Percentiles rank a stretch among this genome's conserved stretches.
These are phyloP conservation scores for Labeo catla DNA, from an alignment of 2,113 vertebrate genomes.

Conservation along the genomic window DNA sequence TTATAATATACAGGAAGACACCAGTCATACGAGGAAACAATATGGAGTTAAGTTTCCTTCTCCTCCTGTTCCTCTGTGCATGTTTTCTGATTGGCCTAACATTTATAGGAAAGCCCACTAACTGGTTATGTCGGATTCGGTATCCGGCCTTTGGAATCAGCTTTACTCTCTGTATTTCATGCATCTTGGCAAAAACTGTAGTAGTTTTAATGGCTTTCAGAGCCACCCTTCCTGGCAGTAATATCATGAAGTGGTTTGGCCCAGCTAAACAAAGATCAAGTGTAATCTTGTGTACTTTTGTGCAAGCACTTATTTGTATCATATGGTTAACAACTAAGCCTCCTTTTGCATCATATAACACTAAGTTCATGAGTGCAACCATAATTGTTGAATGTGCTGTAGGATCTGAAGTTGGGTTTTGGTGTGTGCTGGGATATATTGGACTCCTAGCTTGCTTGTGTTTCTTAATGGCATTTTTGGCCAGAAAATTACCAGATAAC, in stretches of 20 bases:
- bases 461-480: slow-evolving; percentile 39
- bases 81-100: slow-evolving; percentile 67
- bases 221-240: slow-evolving; percentile 63
- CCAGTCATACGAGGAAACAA: slow-evolving; percentile 67
- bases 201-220: slow-evolving; percentile 69
- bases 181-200: slow-evolving; percentile 68
- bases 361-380: slow-evolving; percentile 60
- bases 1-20: slow-evolving; percentile 57
- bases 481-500: too few relatives aligned
- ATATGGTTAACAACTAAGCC: slow-evolving; percentile 70
- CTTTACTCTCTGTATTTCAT: slow-evolving; percentile 69
- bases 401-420: slow-evolving; percentile 66
- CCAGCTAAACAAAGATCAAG: slow-evolving; percentile 60
- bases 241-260: slow-evolving; percentile 69
- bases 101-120: slow-evolving; percentile 67
- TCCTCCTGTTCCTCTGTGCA: slow-evolving; percentile 61
- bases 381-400: slow-evolving; percentile 64
- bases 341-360: slow-evolving; percentile 67
- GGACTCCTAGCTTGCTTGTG: slow-evolving; percentile 63
- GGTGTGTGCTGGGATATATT: slow-evolving; percentile 66
- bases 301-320: slow-evolving; percentile 74
- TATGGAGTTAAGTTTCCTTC: slow-evolving; percentile 66
- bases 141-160: slow-evolving; percentile 69
- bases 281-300: slow-evolving; percentile 66
- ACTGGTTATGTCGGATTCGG: slow-evolving; percentile 63